Evolutionary conservation across 2,888 invertebrate species (phyloP).

Genomic region (Lepidocyrtoides sp.): DNA sequence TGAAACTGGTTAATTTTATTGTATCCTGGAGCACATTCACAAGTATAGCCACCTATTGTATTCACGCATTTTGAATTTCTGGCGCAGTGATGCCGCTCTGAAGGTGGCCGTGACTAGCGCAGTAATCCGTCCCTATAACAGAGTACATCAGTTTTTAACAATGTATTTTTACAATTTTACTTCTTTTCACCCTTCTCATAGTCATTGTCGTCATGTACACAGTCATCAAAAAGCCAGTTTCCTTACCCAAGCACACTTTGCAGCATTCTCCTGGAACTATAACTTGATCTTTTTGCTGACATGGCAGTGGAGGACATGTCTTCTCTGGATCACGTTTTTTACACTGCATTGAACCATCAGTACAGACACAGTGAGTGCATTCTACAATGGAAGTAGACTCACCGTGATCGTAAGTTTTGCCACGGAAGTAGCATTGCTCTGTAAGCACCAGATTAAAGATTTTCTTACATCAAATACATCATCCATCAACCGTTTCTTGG

Average conservation of each 20-base stretch:
- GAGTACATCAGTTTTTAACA: no score
- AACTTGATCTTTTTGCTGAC: constrained; percentile 92
- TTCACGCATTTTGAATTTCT: constrained; percentile 94
- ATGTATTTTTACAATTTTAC: no score
- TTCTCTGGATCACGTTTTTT: constrained; percentile 91
- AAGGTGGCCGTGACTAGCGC: constrained; percentile 92
- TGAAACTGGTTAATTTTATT: constrained; percentile 91
- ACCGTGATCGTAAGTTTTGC: constrained; percentile 93
- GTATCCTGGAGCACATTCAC: constrained; percentile 94
- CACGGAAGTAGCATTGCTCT: constrained; percentile 92
- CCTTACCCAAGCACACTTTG: constrained; percentile 94
- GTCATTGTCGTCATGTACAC: no score
- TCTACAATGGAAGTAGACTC: constrained; percentile 89
- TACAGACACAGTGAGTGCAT: constrained; percentile 94
- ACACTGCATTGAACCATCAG: constrained; percentile 94
- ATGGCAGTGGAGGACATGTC: constrained; percentile 92
- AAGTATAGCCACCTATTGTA: constrained; percentile 93
- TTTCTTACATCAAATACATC: background rate
- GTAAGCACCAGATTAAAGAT: constrained; percentile 82
- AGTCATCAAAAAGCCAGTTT: background rate
- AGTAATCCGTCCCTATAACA: constrained; percentile 95
- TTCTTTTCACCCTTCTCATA: no score
- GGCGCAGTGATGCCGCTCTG: constrained; percentile 94
- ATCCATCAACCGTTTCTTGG: background rate
- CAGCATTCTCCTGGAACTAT: constrained; percentile 95